Evolutionary conservation across 2,888 invertebrate genomes (phyloP).

Genomic region (Pandemis cinnamomeana): DNA sequence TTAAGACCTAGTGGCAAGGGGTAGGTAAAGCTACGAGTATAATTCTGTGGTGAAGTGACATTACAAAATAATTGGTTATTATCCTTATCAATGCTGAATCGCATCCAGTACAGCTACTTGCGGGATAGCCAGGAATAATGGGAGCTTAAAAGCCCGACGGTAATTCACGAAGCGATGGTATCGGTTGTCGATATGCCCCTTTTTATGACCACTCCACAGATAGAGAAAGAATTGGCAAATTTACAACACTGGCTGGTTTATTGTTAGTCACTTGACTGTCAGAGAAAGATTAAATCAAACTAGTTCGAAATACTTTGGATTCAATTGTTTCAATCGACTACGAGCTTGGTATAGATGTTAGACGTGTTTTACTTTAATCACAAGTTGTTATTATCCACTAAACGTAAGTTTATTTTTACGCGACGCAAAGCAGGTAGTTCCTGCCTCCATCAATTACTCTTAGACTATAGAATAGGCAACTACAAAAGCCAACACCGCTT

Average conservation of each 20-base stretch:
- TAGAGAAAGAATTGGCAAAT: slow-evolving; percentile 69
- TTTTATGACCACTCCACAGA: slow-evolving; percentile 74
- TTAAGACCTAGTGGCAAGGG: too few relatives aligned
- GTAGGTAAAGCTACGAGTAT: too few relatives aligned
- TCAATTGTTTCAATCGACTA: not conserved
- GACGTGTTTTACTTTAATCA: too few relatives aligned
- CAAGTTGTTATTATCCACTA: too few relatives aligned
- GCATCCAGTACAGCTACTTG: slow-evolving; percentile 56
- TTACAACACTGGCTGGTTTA: slow-evolving; percentile 46
- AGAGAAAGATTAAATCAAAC: not conserved
- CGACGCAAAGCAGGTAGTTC: not conserved
- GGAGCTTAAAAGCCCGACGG: slow-evolving; percentile 56
- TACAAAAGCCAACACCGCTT: slow-evolving; percentile 27
- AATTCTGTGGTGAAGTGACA: too few relatives aligned
- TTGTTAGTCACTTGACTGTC: not conserved
- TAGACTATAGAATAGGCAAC: not conserved
- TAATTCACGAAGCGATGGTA: slow-evolving; percentile 80
- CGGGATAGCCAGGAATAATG: slow-evolving; percentile 66
- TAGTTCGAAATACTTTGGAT: not conserved
- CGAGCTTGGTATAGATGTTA: too few relatives aligned
- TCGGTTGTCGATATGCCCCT: slow-evolving; percentile 76
- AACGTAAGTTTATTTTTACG: not conserved
- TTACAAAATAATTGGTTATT: not conserved
- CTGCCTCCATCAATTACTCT: slow-evolving; percentile 3
- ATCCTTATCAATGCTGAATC: slow-evolving; percentile 19